Evolutionary conservation across 2,113 vertebrate genomes (phyloP).

Genomic region (Zosterops hypoxanthus): DNA sequence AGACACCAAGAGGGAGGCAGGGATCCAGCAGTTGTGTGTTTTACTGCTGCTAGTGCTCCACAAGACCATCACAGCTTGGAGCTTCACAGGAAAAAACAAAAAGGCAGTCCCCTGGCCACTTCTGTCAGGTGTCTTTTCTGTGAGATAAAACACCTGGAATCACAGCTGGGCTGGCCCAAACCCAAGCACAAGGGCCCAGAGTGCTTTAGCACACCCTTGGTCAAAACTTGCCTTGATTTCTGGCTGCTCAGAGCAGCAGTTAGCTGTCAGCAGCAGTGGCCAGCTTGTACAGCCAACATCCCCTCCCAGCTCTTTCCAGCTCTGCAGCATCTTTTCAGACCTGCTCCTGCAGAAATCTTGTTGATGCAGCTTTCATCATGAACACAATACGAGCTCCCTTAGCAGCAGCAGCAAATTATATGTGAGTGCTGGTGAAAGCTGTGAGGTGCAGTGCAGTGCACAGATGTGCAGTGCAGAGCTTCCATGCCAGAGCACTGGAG

Average conservation of each 20-base stretch:
- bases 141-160: background rate
- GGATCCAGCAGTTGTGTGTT: background rate
- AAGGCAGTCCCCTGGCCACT: background rate
- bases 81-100: background rate
- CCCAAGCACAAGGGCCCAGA: rapidly evolving
- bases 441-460: background rate
- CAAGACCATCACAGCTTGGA: background rate
- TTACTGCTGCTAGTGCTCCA: rapidly evolving
- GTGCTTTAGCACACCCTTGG: background rate
- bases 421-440: background rate
- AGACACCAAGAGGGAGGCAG: slow-evolving; percentile 34
- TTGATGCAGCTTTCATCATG: background rate
- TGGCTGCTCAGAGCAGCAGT: background rate
- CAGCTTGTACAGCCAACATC: background rate
- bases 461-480: background rate
- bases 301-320: background rate
- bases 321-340: background rate
- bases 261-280: background rate
- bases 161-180: background rate
- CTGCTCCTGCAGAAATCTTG: background rate
- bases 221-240: background rate
- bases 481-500: background rate
- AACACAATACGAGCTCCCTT: background rate
- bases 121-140: background rate
- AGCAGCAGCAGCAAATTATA: background rate